Evolutionary conservation across 1,140 invertebrate species (phyloP), one percentile per base, ranked within the genome.

Genomic region (Drusus annulatus): DNA sequence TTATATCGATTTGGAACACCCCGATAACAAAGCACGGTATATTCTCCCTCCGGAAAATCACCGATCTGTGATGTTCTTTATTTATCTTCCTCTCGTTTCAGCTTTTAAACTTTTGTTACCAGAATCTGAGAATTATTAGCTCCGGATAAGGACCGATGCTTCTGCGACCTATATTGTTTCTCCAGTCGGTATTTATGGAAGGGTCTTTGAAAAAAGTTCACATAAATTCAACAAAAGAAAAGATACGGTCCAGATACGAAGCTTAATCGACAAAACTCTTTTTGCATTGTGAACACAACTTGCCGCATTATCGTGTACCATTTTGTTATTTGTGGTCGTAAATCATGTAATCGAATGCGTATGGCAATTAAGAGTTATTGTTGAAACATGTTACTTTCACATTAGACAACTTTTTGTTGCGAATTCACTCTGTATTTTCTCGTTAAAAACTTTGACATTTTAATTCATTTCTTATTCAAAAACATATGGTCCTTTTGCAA

Each of bases 31-130:
- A 45, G 36, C 5, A 0, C 7, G 36, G 8, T 45, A 45, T 10
- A 13, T 45, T 45, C 36, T 45, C 10, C 10, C 36, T 13, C 5
- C 36, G 10, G 36, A 45, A 45, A n/a, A 23, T 52, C 68, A 75
- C 51, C 25, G 52, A 75, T 75, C 52, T 75, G 50, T 52, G 50
- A 75, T 75, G 71, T 75, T 75, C 71, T 75, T 75, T 75, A 75
- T 75, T 54, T 75, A 31, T 56, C 52, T 58, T 75, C 51, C 16
- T n/a, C 16, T 25, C 52, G 52, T 31, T 58, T 56, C 54, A 19
- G 25, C 52, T 36, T 75, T 68, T 75, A 58, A 56, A 75, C 71
- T 75, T 71, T 58, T 56, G 71, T 58, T 75, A 23, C 25, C 71
- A 58, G 68, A 50, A 17, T 52, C 52, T 31, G 71, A 58, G 54